A percentile compares a stretch with the other conserved stretches of the same genome.
Conservation (phyloP, 2,113 vertebrate species). For the Lamprologus speciosus region DNA sequence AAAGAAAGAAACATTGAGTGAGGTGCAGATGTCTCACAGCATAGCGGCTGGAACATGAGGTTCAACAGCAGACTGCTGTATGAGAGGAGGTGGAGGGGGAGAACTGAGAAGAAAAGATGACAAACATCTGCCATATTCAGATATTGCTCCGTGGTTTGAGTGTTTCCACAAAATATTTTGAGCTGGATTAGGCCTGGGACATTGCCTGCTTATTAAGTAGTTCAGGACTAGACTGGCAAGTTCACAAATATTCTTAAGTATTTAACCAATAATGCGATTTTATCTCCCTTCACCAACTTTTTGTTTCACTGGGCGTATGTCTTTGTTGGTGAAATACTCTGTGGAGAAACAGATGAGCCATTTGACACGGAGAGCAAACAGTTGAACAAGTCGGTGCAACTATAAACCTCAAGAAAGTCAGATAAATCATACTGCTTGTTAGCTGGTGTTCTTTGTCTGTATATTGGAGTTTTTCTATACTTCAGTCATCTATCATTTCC, state of each 20-base stretch:
- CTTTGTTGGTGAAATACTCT: neutral
- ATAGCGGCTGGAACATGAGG: conserved; percentile 86
- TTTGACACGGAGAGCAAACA: neutral
- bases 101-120: conserved; percentile 16
- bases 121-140: conserved; percentile 56
- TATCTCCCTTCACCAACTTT: neutral
- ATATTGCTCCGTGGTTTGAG: conserved; percentile 50
- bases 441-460: neutral
- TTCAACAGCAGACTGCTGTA: conserved; percentile 82
- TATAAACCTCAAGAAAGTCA: neutral
- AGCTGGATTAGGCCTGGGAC: conserved; percentile 34
- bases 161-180: conserved; percentile 40
- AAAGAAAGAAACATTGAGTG: conserved; percentile 47
- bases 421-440: neutral
- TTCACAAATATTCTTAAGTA: neutral
- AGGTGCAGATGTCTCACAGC: conserved; percentile 91
- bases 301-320: neutral
- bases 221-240: neutral
- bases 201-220: conserved; percentile 1
- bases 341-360: neutral
- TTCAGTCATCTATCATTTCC: neutral
- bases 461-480: neutral
- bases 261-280: neutral
- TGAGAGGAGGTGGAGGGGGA: conserved; percentile 27
- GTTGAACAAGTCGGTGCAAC: neutral